Base-by-base conservation (phyloP, 35 echinoderm and acorn worm species). In the Ophioderma brevispina region DNA sequence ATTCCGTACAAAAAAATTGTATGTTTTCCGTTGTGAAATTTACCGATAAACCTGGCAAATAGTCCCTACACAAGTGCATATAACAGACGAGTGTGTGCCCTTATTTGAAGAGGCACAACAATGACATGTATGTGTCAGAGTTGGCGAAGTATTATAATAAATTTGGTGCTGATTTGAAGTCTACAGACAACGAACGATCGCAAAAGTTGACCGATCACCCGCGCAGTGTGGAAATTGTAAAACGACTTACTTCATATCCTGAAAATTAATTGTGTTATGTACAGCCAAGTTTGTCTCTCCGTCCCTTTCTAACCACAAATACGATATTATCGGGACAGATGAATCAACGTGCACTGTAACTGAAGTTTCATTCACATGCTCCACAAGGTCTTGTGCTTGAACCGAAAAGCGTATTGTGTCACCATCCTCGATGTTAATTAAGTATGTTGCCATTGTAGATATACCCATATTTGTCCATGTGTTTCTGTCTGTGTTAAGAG, bases 271-370 rank as follows among this genome's bases (percentile, higher is more conserved):
- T 76, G 81, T 37, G 80, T 83, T 90, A 38, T 90, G 88, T 0
- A 90, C 80, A 14, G 80, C 88, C 0, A 90, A 30, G 28, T 84
- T 85, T 21, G 37, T 76, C 17, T 84, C 89, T 4, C 81, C 55
- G 35, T 84, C 81, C 36, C 81, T 82, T 40, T 64, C 70, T 0
- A 91, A 64, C 89, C 81, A 84, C 8, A 91, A 36, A 30, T 85
- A 37, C n/a, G 59, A 25, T 37, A 91, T 91, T 0, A 50, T 49
- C 6, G 89, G 80, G 13, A 56, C 55, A 23, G 80, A 84, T 15
- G 89, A 91, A 37, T 91, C 89, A 38, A 76, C 81, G 49, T 91
- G 89, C 18, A 91, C 70, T 38, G 78, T 25, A 5, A 85, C 56
- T 11, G 1, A 21, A 31, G 63, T 81, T 31, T 75, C 43, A 31